Evolutionary conservation across 2,113 vertebrate species (phyloP).

Genomic region (Herpailurus yagouaroundi): DNA sequence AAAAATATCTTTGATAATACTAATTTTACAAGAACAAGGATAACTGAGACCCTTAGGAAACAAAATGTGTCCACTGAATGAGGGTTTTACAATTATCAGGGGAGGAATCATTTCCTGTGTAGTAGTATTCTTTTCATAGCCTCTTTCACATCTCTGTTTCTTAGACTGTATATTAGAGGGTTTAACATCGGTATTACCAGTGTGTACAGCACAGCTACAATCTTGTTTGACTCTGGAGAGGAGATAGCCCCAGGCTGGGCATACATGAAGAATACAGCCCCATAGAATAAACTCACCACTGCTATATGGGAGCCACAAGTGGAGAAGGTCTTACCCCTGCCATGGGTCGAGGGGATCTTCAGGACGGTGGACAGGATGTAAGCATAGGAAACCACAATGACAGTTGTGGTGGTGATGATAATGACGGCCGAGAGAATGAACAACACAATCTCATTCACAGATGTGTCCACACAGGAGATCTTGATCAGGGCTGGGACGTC

Average conservation of each 20-base stretch:
- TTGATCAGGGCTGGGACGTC: conserved; percentile 80
- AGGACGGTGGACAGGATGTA: conserved; percentile 76
- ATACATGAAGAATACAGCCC: conserved; percentile 81
- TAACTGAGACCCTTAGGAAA: neutral
- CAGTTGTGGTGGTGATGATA: conserved; percentile 67
- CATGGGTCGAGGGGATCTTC: conserved; percentile 74
- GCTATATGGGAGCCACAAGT: conserved; percentile 83
- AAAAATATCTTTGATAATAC: neutral
- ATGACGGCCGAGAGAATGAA: conserved; percentile 74
- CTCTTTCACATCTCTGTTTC: conserved; percentile 77
- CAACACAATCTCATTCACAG: conserved; percentile 67
- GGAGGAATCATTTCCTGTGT: conserved; percentile 7
- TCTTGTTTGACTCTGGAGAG: conserved; percentile 71
- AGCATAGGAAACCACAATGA: conserved; percentile 79
- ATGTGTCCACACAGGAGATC: conserved; percentile 67
- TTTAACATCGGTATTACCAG: conserved; percentile 81
- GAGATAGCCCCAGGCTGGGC: conserved; percentile 71
- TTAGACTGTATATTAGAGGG: conserved; percentile 80
- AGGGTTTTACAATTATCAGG: neutral
- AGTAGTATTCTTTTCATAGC: conserved; percentile 68
- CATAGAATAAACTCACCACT: conserved; percentile 81
- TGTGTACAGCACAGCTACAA: conserved; percentile 75
- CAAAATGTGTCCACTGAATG: neutral
- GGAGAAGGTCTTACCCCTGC: conserved; percentile 78
- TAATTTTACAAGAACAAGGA: neutral